Evolutionary conservation across 2,797 vertebrate genomes (phyloP), one percentile per base, ranked within the genome.

Genomic region (Ispidina picta): DNA sequence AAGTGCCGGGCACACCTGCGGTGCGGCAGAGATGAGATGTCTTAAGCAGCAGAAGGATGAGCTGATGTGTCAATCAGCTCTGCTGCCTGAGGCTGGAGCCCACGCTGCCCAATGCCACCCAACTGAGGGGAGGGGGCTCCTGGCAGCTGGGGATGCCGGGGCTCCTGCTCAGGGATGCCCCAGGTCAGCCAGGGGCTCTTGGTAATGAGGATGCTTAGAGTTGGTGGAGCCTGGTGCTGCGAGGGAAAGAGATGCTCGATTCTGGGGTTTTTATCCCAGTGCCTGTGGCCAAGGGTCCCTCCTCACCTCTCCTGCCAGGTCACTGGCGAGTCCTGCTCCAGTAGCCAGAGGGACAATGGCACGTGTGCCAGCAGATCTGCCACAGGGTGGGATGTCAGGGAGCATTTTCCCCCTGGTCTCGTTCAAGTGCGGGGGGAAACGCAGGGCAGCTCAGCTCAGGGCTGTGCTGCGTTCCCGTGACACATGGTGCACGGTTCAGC

Each of bases 311-410:
- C 46, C 44, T 26, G 39, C 44, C 1, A 0, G n/a, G 19, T 39
- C 62, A 12, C 29, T 0, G 1, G 41, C 0, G 6, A 65, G 63
- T 37, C 37, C 74, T 2, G 26, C 39, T 15, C 0, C 2, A 15
- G 43, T 41, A 37, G 44, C 69, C 15, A 4, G n/a, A 5, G 49
- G 68, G n/a, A 13, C 64, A 8, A 4, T 4, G 1, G 1, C 1
- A 0, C 2, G 0, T 2, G 41, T 46, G 43, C 51, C 29, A 5
- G 49, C 10, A 13, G 41, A 3, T 23, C 71, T 31, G 62, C 46
- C 23, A 3, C 5, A 0, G 0, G 8, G 0, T 0, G 12, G 77
- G 49, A 23, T 6, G 3, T 2, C 2, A 0, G 2, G 10, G 79
- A 14, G 6, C 1, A 4, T 9, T 14, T 29, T 14, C 22, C 41